A percentile compares a stretch with the other conserved stretches of the same genome.
Conservation (phyloP, 2,888 invertebrate genomes). For the Dromius quadrimaculatus region DNA sequence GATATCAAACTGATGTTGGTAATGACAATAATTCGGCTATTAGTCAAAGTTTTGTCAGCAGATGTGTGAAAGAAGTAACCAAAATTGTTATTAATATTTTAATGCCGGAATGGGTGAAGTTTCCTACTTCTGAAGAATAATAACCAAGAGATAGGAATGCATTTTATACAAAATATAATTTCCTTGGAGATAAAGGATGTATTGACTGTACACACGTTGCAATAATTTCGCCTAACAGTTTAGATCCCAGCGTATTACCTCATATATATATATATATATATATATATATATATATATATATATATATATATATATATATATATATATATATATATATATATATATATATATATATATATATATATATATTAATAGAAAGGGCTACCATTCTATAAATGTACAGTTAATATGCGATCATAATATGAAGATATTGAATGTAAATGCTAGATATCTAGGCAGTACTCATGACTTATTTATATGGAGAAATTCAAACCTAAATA, state of each 20-base stretch:
- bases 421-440: slow-evolving; percentile 7
- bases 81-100: not conserved
- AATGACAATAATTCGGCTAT: not conserved
- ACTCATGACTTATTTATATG: slow-evolving; percentile 12
- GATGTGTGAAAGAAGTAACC: slow-evolving; percentile 2
- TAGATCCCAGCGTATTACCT: too few species aligned
- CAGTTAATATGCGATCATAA: slow-evolving; percentile 20
- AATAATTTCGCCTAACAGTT: too few species aligned
- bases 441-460: too few species aligned
- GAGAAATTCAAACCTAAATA: slow-evolving; percentile 9
- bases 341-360: too few species aligned
- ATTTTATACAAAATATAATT: slow-evolving; percentile 13
- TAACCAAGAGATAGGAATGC: not conserved
- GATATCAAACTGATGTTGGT: slow-evolving; percentile 17
- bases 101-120: slow-evolving; percentile 6
- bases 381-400: slow-evolving; percentile 16
- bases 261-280: too few species aligned
- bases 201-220: too few species aligned
- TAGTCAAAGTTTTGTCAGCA: slow-evolving; percentile 13
- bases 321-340: too few species aligned
- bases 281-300: too few species aligned
- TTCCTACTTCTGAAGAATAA: slow-evolving; percentile 1
- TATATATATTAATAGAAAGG: slow-evolving; percentile 3
- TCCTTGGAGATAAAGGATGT: too few species aligned
- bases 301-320: too few species aligned